phyloP scores from a whole-genome alignment of 2,113 vertebrate species.

The Tiliqua scincoides region DNA sequence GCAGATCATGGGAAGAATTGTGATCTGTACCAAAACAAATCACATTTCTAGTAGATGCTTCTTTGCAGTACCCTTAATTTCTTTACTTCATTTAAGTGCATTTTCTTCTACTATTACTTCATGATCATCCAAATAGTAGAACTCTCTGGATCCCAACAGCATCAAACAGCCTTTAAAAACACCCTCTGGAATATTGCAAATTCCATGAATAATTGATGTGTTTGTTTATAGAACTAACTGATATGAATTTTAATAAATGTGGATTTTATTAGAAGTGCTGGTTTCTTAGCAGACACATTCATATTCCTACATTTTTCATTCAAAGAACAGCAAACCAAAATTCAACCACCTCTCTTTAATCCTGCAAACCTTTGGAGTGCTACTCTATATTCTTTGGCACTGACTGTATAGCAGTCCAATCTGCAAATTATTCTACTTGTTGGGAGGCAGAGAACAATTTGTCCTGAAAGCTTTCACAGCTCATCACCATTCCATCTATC shows the following conservation, averaged over 20 bases:
- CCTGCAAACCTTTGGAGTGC: rapidly evolving
- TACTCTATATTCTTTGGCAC: neutral
- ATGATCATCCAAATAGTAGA: neutral
- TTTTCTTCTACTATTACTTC: neutral
- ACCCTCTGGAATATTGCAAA: neutral
- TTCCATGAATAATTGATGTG: neutral
- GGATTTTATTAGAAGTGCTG: neutral
- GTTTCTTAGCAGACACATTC: neutral
- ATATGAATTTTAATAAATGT: neutral
- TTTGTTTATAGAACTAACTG: neutral
- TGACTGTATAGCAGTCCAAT: neutral
- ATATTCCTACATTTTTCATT: neutral
- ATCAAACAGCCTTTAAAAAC: neutral
- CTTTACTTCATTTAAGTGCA: neutral
- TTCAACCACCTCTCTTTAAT: neutral
- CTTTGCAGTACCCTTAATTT: neutral
- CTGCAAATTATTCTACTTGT: slow-evolving; percentile 10
- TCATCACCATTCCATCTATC: slow-evolving; percentile 6
- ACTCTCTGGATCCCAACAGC: neutral
- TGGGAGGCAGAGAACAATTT: slow-evolving; percentile 18
- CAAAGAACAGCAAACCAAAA: neutral
- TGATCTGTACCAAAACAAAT: neutral
- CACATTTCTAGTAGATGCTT: neutral
- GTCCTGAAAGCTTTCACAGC: neutral
- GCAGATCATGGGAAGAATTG: neutral